Conservation (phyloP, 2,113 vertebrate genomes). For the Phyllostomus discolor region DNA sequence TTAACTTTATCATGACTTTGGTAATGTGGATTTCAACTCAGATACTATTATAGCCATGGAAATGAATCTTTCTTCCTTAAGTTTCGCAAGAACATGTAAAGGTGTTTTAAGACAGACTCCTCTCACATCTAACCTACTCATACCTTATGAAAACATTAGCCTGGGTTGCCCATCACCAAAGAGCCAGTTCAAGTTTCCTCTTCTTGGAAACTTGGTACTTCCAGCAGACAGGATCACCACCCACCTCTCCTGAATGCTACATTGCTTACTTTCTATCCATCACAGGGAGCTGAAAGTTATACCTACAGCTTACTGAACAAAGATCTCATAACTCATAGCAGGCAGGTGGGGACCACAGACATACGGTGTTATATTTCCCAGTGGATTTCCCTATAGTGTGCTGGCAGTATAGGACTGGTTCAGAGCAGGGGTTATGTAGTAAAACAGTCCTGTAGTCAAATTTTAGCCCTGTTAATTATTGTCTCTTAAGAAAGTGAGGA, state of each 20-base stretch:
- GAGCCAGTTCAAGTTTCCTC: too few species aligned
- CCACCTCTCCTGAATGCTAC: fast-evolving
- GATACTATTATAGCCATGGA: too few species aligned
- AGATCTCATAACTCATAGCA: not conserved
- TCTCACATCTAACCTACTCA: not conserved
- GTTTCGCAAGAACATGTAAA: not conserved
- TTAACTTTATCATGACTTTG: not conserved
- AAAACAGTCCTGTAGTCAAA: not conserved
- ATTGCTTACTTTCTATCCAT: not conserved
- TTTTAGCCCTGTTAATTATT: not conserved
- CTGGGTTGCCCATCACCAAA: not conserved
- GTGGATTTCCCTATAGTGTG: not conserved
- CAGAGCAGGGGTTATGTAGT: not conserved
- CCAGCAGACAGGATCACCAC: not conserved
- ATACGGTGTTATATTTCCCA: not conserved
- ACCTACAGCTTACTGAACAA: not conserved
- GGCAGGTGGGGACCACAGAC: too few species aligned
- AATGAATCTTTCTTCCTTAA: not conserved
- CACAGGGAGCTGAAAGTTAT: not conserved
- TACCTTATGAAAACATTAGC: not conserved
- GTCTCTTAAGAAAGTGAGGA: not conserved
- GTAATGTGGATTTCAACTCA: not conserved
- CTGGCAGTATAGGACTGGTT: not conserved
- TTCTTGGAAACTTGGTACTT: not conserved
- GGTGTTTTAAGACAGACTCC: not conserved